Evolutionary conservation across 35 echinoderm and acorn worm species (phyloP), one percentile per base, ranked within the genome.

Genomic region (Patiria miniata): DNA sequence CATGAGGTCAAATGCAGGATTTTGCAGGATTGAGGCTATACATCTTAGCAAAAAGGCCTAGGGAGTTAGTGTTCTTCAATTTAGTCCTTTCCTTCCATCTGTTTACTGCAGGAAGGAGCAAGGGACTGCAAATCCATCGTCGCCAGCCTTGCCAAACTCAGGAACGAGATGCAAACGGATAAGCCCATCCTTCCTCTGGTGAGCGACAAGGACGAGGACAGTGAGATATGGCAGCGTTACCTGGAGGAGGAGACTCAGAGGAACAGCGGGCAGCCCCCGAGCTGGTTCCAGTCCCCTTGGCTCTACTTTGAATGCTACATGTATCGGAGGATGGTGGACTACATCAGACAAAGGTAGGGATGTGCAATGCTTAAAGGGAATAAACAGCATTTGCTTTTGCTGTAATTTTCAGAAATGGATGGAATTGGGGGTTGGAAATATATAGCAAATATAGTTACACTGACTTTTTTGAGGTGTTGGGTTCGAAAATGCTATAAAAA

Each of bases 271-370:
- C 29, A 40, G 0, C 77, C 86, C 21, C 89, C 96, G 15, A 98
- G 86, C 60, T 91, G 83, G 78, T 98, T 94, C 83, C 86, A 84
- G 26, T 82, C 87, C 15, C 56, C 92, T 12, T 98, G 96, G 96
- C 59, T 98, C 0, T 94, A 91, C 36, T 81, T 92, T 0, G 96
- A 94, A 79, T 98, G 92, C 39, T 91, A 83, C 56, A 98, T 94
- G 96, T 98, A 98, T 51, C 77, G 96, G 39, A 86, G 53, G 21
- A 94, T 98, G 22, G 87, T 59, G 68, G 89, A 98, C 34, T 78
- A 80, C 5, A 98, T 98, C 21, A 18, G 23, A 36, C 69, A 80
- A 18, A 98, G 96, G 96, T 98, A 84, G 18, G 19, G 18, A 10
- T 51, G 7, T 5, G 22, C n/a, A n/a, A n/a, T n/a, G n/a, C n/a